A percentile compares a stretch with the other conserved stretches of the same genome.
These are phyloP conservation scores for Atta texana DNA, from an alignment of 1,140 invertebrate genomes.

Conservation along the genomic window DNA sequence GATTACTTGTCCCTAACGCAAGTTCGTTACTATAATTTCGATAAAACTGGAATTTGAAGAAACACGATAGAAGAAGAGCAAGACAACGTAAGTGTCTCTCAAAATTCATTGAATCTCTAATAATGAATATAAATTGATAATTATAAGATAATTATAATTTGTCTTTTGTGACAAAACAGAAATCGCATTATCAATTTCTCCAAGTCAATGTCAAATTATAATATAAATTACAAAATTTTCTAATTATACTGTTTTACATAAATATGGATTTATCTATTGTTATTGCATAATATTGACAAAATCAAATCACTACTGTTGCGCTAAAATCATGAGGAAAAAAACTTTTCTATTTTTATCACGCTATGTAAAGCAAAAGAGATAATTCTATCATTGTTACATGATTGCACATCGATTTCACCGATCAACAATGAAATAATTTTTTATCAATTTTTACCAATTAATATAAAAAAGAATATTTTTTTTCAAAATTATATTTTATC, in stretches of 20 bases:
- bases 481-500: background rate
- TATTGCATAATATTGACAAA: background rate
- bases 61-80: background rate
- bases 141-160: background rate
- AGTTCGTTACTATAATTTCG: background rate
- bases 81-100: background rate
- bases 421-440: background rate
- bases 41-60: background rate
- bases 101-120: background rate
- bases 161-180: background rate
- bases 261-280: background rate
- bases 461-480: background rate
- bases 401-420: background rate
- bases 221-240: constrained; percentile 1
- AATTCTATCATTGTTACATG: background rate
- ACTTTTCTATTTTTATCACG: background rate
- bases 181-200: background rate
- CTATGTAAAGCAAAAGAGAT: background rate
- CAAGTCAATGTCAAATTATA: background rate
- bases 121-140: background rate
- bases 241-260: background rate
- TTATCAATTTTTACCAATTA: background rate
- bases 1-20: background rate
- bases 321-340: background rate
- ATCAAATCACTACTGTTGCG: background rate